Conservation (phyloP, 2,888 invertebrate genomes). For the Trachelus troglodyta region DNA sequence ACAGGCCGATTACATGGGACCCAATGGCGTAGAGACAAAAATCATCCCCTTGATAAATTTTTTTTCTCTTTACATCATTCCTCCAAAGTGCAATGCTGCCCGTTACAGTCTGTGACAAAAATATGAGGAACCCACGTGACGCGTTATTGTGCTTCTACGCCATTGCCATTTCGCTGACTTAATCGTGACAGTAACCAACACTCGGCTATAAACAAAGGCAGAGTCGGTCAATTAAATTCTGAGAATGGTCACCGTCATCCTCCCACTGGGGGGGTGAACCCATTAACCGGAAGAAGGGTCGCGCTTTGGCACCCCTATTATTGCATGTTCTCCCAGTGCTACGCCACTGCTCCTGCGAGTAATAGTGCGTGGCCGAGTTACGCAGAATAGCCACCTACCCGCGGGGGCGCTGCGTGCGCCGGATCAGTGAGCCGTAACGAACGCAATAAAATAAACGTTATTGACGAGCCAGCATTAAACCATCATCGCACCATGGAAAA, state of each 20-base stretch:
- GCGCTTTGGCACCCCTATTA: not conserved
- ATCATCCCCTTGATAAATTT: not conserved
- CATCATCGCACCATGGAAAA: not conserved
- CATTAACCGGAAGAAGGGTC: not conserved
- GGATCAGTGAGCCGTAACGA: not conserved
- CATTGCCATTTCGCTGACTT: not conserved
- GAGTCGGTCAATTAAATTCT: not conserved
- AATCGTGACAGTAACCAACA: not conserved
- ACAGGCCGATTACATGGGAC: not conserved
- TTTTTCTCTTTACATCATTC: not conserved
- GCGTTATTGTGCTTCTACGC: not conserved
- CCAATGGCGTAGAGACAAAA: not conserved
- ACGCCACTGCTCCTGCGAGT: not conserved
- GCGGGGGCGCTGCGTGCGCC: not conserved
- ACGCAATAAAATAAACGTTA: slow-evolving; percentile 7
- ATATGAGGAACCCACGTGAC: not conserved
- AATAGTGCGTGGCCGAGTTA: not conserved
- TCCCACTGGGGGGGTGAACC: not conserved
- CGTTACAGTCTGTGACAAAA: not conserved
- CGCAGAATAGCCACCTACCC: not conserved
- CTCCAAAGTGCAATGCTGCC: not conserved
- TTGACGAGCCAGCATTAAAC: not conserved
- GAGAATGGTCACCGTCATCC: not conserved
- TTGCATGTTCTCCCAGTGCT: not conserved
- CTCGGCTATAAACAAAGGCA: not conserved